These are phyloP conservation scores for Amblyornis subalaris DNA, from an alignment of 2,113 vertebrate genomes.

Conservation along the genomic window DNA sequence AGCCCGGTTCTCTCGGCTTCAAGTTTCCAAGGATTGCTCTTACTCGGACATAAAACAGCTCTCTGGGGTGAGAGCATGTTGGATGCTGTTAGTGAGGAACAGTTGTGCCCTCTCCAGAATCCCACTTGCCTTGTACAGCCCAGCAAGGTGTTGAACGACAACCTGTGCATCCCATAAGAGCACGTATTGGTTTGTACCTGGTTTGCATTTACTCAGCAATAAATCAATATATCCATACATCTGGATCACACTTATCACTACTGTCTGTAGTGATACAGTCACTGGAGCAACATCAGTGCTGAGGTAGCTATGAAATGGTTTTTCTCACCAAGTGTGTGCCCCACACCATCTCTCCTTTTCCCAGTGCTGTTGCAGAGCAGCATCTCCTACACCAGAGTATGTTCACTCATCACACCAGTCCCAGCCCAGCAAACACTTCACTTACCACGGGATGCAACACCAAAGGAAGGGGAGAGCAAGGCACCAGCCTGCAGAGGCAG, in stretches of 20 bases:
- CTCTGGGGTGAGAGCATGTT: not conserved
- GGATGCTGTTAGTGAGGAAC: not conserved
- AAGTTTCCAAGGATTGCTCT: not conserved
- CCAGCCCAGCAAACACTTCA: not conserved
- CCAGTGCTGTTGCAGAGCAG: not conserved
- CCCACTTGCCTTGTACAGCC: not conserved
- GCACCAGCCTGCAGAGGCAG: not conserved
- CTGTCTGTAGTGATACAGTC: not conserved
- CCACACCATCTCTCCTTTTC: not conserved
- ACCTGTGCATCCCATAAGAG: rapidly evolving
- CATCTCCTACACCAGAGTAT: not conserved
- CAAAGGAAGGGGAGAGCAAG: not conserved
- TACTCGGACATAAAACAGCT: not conserved
- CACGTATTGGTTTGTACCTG: not conserved
- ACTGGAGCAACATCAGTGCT: not conserved
- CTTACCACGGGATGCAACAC: not conserved
- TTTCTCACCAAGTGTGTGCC: not conserved
- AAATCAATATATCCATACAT: not conserved
- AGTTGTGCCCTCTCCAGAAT: not conserved
- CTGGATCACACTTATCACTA: not conserved
- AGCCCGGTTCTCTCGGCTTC: not conserved
- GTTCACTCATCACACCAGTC: not conserved
- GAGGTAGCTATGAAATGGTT: not conserved
- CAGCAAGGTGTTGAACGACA: not conserved
- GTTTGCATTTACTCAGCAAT: not conserved